Conservation (phyloP, 2,888 invertebrate species). For the Lysandra bellargus region DNA sequence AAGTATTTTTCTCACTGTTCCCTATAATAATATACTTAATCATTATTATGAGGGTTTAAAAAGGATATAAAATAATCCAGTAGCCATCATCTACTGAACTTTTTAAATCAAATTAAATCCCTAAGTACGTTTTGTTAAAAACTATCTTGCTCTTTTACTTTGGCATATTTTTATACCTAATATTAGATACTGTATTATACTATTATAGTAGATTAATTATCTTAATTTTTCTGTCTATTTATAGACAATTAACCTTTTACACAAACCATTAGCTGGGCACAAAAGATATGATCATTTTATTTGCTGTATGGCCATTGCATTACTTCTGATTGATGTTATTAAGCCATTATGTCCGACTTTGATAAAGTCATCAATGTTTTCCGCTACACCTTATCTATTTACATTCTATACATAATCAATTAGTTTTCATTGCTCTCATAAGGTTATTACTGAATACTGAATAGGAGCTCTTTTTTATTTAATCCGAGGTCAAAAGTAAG, state of each 20-base stretch:
- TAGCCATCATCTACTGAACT: no score
- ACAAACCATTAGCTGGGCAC: constrained; percentile 3
- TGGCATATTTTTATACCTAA: no score
- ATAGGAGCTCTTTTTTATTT: neutral
- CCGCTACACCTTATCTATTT: constrained; percentile 5
- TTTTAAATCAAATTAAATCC: no score
- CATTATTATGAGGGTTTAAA: no score
- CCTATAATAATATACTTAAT: no score
- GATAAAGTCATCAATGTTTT: constrained; percentile 9
- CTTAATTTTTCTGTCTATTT: neutral
- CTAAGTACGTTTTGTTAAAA: no score
- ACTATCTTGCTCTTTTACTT: no score
- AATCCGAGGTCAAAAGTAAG: neutral
- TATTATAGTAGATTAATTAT: neutral
- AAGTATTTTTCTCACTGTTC: no score
- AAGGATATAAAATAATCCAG: no score
- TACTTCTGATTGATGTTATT: constrained; percentile 15
- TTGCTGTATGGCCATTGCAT: neutral
- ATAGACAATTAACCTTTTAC: neutral
- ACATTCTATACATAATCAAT: neutral
- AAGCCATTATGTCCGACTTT: constrained; percentile 6
- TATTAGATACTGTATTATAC: neutral
- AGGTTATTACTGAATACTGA: neutral
- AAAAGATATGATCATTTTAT: constrained; percentile 2
- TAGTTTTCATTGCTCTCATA: neutral